Evolutionary conservation across 2,888 invertebrate species (phyloP).

Genomic region (Cylindroiulus punctatus): DNA sequence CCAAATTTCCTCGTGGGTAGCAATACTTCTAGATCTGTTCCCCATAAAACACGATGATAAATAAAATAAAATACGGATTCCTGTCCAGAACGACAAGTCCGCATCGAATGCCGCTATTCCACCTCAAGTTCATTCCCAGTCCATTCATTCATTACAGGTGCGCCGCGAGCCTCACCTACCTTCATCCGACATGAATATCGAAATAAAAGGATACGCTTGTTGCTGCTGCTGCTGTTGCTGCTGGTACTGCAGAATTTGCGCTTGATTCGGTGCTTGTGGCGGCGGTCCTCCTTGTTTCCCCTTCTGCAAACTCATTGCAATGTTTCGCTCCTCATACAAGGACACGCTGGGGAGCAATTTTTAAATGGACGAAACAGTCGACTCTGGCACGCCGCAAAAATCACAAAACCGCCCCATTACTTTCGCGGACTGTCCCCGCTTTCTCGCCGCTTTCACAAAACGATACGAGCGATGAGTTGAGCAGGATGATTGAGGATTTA

Average conservation of each 20-base stretch:
- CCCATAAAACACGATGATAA: too few relatives aligned
- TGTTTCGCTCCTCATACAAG: constrained; percentile 46
- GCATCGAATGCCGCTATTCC: too few relatives aligned
- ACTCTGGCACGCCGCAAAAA: not conserved
- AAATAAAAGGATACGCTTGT: constrained; percentile 31
- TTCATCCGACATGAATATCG: not conserved
- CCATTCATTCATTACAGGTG: not conserved
- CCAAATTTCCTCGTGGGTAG: too few relatives aligned
- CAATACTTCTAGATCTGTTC: too few relatives aligned
- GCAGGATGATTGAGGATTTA: not conserved
- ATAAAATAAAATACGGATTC: too few relatives aligned
- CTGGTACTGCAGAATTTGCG: not conserved
- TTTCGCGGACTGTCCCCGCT: not conserved
- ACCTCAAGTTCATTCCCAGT: too few relatives aligned
- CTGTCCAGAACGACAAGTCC: too few relatives aligned
- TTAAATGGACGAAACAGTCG: constrained; percentile 8
- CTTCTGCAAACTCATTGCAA: constrained; percentile 58
- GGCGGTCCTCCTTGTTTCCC: constrained; percentile 56
- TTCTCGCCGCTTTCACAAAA: not conserved
- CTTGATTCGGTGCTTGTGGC: constrained; percentile 2
- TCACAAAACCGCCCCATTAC: constrained; percentile 32
- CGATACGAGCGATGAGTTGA: not conserved
- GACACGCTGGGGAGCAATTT: constrained; percentile 15
- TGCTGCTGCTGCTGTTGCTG: constrained; percentile 5
- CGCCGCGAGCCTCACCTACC: not conserved